phyloP scores from a whole-genome alignment of 1,140 invertebrate species.

The Bombus superbus region DNA sequence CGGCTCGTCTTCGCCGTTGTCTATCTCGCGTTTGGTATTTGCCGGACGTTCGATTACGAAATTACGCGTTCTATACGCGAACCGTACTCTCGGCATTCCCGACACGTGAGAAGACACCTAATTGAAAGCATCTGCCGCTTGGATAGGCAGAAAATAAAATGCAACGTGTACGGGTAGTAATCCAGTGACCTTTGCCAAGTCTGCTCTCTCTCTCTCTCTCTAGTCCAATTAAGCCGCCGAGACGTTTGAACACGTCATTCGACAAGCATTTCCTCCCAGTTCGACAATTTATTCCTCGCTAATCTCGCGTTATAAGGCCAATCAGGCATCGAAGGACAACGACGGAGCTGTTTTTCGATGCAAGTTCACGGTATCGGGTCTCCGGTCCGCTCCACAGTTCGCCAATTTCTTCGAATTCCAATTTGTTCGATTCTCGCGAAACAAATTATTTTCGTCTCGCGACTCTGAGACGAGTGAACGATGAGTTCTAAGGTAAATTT shows the following conservation, averaged over 20 bases:
- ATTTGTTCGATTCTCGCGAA: too few species aligned
- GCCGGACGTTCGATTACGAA: background rate
- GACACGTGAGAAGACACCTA: background rate
- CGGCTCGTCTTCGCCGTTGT: background rate
- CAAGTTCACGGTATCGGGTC: too few species aligned
- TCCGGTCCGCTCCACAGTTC: too few species aligned
- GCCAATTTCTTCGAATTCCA: too few species aligned
- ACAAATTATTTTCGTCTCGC: too few species aligned
- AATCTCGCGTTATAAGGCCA: too few species aligned
- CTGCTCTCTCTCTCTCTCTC: background rate
- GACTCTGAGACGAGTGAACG: too few species aligned
- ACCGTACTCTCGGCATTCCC: background rate
- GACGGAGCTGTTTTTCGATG: too few species aligned
- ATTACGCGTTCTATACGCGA: background rate
- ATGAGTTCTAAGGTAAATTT: too few species aligned
- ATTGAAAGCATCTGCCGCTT: background rate
- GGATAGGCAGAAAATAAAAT: conserved; percentile 1
- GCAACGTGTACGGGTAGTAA: conserved; percentile 1
- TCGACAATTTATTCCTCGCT: background rate
- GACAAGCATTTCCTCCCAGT: background rate
- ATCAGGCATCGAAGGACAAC: too few species aligned
- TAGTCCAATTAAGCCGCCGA: conserved; percentile 8
- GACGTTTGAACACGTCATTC: background rate
- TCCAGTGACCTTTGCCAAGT: conserved; percentile 28
- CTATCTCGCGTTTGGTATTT: background rate